A percentile compares a stretch with the other conserved stretches of the same genome.
These are phyloP conservation scores for Echinops telfairi DNA, from an alignment of 2,113 vertebrate genomes.

Conservation along the genomic window DNA sequence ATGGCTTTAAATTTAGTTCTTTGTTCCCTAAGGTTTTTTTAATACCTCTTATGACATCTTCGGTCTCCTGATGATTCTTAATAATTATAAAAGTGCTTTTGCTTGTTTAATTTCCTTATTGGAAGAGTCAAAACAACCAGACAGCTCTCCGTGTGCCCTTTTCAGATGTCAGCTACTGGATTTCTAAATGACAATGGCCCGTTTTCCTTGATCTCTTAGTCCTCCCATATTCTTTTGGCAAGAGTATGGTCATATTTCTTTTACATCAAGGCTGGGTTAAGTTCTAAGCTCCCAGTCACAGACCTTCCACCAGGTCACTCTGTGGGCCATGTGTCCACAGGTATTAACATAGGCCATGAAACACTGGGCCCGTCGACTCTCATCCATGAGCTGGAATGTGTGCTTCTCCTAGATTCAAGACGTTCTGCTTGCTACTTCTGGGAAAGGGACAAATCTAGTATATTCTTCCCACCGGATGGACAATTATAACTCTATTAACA, in stretches of 20 bases:
- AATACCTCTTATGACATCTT: background rate
- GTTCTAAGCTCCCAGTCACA: background rate
- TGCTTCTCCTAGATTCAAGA: background rate
- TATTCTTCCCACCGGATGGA: background rate
- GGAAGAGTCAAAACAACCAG: background rate
- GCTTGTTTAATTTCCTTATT: conserved; percentile 15
- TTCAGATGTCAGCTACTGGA: background rate
- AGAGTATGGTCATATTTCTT: background rate
- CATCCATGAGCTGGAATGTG: background rate
- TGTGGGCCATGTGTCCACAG: background rate
- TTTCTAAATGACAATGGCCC: background rate
- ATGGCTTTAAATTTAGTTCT: no score
- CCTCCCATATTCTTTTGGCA: background rate
- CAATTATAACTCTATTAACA: background rate
- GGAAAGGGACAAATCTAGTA: background rate
- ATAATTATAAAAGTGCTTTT: conserved; percentile 43
- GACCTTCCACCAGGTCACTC: background rate
- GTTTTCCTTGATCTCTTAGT: background rate
- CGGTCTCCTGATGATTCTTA: background rate
- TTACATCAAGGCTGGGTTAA: background rate
- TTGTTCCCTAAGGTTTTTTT: background rate
- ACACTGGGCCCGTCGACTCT: background rate
- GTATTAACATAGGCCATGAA: background rate
- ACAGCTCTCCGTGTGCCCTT: background rate
- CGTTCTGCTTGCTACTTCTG: background rate